phyloP scores from a whole-genome alignment of 2,888 invertebrate species.

The Troilus luridus region DNA sequence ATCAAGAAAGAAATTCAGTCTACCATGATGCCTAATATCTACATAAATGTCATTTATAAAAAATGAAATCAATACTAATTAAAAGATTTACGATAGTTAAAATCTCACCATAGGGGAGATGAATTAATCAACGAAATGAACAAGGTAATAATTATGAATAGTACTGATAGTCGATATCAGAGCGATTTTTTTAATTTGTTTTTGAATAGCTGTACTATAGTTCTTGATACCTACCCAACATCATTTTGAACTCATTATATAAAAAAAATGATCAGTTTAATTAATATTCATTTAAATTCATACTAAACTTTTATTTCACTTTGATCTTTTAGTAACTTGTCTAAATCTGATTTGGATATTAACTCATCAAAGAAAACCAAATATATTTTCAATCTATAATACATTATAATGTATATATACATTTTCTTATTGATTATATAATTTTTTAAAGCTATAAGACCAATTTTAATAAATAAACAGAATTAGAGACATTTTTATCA shows the following conservation, averaged over 20 bases:
- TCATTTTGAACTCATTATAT: neutral
- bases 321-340: neutral
- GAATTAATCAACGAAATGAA: neutral
- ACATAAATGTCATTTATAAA: neutral
- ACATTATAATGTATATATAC: neutral
- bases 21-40: slow-evolving; percentile 13
- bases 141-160: neutral
- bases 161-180: neutral
- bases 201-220: neutral
- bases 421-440: neutral
- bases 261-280: neutral
- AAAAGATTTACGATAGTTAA: neutral
- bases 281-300: neutral
- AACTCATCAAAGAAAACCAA: neutral
- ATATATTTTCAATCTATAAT: neutral
- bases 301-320: neutral
- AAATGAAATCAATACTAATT: neutral
- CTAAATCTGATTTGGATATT: neutral
- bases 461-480: neutral
- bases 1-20: neutral
- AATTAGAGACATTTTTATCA: neutral
- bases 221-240: neutral
- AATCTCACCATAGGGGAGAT: neutral
- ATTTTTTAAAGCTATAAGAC: neutral
- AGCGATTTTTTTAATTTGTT: neutral